phyloP scores from a whole-genome alignment of 2,888 invertebrate genomes.

The Parnassius apollo region DNA sequence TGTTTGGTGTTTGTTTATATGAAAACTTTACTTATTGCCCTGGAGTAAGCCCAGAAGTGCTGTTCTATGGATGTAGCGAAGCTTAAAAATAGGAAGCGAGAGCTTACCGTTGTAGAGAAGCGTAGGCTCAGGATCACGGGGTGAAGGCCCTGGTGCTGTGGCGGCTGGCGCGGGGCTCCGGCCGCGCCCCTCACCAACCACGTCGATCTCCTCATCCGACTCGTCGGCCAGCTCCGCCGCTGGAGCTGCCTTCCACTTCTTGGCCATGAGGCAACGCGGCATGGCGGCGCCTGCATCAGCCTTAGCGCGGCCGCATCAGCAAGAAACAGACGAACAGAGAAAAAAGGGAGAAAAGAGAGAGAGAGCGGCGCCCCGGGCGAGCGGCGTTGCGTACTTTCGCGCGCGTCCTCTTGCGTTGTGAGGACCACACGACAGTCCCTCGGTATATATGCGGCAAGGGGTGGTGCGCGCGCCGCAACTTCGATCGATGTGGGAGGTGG shows the following conservation, averaged over 20 bases:
- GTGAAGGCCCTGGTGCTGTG: constrained; percentile 86
- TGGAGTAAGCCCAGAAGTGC: background rate
- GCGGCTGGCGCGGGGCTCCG: constrained; percentile 77
- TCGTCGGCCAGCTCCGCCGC: constrained; percentile 82
- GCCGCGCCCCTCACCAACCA: constrained; percentile 88
- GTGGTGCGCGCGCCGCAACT: constrained; percentile 69
- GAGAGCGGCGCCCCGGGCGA: constrained; percentile 69
- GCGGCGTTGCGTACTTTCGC: constrained; percentile 75
- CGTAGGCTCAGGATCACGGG: constrained; percentile 85
- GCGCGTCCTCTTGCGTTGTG: constrained; percentile 82
- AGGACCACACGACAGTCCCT: constrained; percentile 61
- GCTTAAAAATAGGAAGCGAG: constrained; percentile 23
- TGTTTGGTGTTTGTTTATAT: no score
- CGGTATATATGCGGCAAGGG: constrained; percentile 70
- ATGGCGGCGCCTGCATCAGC: constrained; percentile 84
- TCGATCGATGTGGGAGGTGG: constrained; percentile 65
- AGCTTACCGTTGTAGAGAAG: constrained; percentile 88
- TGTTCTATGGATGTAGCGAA: background rate
- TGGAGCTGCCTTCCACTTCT: constrained; percentile 93
- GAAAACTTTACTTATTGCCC: background rate
- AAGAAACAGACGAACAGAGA: constrained; percentile 79
- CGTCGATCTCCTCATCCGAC: constrained; percentile 91
- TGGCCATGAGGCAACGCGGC: constrained; percentile 98
- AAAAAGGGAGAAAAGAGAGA: constrained; percentile 75
- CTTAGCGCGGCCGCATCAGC: constrained; percentile 78